These are phyloP conservation scores for Torymus texanus DNA, from an alignment of 2,888 invertebrate species.

Conservation along the genomic window DNA sequence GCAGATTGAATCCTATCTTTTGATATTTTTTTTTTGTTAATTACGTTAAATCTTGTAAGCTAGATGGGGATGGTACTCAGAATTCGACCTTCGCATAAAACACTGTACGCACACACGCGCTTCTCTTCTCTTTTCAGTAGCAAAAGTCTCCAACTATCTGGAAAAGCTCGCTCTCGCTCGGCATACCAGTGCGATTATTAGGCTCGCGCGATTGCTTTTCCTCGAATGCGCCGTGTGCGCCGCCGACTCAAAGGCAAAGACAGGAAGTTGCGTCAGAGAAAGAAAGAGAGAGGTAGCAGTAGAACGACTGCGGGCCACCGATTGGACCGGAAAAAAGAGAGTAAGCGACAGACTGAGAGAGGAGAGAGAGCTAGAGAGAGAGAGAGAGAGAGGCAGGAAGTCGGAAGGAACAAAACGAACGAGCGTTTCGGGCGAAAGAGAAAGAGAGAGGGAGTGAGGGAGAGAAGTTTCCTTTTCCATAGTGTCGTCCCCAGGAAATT, in stretches of 20 bases:
- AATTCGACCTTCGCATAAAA: too few relatives aligned
- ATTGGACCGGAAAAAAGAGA: too few relatives aligned
- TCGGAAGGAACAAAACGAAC: conserved; percentile 20
- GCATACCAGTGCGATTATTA: too few relatives aligned
- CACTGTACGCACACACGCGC: too few relatives aligned
- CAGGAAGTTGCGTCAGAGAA: conserved; percentile 29
- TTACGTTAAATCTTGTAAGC: too few relatives aligned
- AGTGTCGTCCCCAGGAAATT: conserved; percentile 60
- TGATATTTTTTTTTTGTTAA: too few relatives aligned
- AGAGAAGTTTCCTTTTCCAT: conserved; percentile 35
- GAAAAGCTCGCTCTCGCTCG: too few relatives aligned
- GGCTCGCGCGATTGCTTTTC: conserved; percentile 32
- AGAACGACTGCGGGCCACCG: too few relatives aligned
- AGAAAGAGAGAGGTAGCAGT: neutral
- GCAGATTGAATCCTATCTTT: too few relatives aligned
- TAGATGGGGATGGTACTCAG: too few relatives aligned
- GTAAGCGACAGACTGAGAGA: neutral
- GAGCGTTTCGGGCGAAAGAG: neutral
- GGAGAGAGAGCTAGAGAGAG: neutral
- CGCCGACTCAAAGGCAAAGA: neutral
- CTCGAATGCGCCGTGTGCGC: conserved; percentile 1
- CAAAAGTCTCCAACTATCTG: too few relatives aligned
- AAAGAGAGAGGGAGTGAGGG: conserved; percentile 15
- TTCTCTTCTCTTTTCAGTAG: too few relatives aligned
- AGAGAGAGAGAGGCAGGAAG: conserved; percentile 23